phyloP scores from a whole-genome alignment of 1,140 invertebrate species.

The Phymastichus coffea region DNA sequence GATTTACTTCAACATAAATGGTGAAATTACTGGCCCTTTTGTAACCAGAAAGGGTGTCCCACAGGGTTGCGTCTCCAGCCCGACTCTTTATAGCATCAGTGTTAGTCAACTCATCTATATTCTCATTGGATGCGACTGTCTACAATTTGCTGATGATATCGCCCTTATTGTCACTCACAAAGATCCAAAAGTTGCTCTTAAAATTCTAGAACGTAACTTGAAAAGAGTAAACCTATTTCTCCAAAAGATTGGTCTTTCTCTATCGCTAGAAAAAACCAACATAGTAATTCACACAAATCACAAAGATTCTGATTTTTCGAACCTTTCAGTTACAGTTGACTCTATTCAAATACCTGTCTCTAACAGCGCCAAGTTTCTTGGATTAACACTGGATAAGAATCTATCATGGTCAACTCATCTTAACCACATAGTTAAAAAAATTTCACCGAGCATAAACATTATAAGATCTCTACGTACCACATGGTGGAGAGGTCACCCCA shows the following conservation, averaged over 20 bases:
- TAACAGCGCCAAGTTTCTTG: not conserved
- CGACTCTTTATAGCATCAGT: conserved; percentile 24
- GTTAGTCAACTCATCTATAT: not conserved
- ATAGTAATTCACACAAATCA: not conserved
- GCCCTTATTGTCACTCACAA: not conserved
- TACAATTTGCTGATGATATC: not conserved
- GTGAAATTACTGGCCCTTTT: not conserved
- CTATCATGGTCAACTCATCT: not conserved
- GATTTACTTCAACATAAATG: conserved; percentile 12
- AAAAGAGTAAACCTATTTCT: not conserved
- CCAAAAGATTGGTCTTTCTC: not conserved
- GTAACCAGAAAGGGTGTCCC: conserved; percentile 3
- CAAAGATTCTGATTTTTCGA: no score
- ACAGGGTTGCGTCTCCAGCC: conserved; percentile 20
- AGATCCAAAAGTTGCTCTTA: not conserved
- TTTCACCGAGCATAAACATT: not conserved
- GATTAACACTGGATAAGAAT: not conserved
- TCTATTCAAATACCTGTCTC: no score
- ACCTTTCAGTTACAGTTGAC: no score
- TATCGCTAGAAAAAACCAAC: not conserved
- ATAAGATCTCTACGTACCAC: not conserved
- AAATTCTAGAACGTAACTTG: not conserved
- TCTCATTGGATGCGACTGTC: not conserved
- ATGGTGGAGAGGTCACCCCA: not conserved
- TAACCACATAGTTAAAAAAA: not conserved